Evolutionary conservation across 2,797 vertebrate species (phyloP), one percentile per base, ranked within the genome.

Genomic region (Pelodytes ibericus): DNA sequence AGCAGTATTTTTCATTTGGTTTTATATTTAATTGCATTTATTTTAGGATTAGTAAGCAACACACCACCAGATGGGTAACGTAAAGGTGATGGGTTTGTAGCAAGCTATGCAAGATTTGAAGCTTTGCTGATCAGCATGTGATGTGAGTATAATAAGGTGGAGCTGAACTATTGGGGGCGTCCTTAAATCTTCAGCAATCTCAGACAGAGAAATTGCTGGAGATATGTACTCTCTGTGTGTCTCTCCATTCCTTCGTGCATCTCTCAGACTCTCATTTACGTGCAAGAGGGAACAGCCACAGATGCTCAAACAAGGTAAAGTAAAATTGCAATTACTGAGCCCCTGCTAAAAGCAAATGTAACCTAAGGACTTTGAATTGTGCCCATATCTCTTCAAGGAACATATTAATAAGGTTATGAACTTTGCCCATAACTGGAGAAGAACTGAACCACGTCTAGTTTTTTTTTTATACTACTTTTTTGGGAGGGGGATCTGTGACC

Each of bases 161-260:
- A 89, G 86, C 90, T 87, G 22, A 27, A 85, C 88, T 88, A 85
- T 83, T 83, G 83, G 84, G 87, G 89, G 87, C 85, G 89, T 89
- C 86, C 82, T 87, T 84, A 81, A 74, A 26, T 51, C 72, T 74
- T 72, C 81, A 56, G 41, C 80, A 72, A 68, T 84, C 27, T 65
- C 80, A 81, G 80, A 82, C 10, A 36, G 69, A 86, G 84, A 69
- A 80, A 71, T 57, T 74, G 67, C 81, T n/a, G 70, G 66, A 31
- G 80, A 66, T 67, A 33, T 75, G 79, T 41, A 69, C 44, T 30
- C n/a, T 56, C 16, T 60, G 36, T 49, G 20, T 39, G 59, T 53
- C 59, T 61, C 31, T 49, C 9, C 79, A 16, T n/a, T 80, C 41
- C 10, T 51, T 60, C 77, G 66, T 82, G 18, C 30, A 9, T 66